Percentiles rank a stretch among this genome's conserved stretches.
These are phyloP conservation scores for Australoheros facetus DNA, from an alignment of 2,797 vertebrate genomes.

Conservation along the genomic window DNA sequence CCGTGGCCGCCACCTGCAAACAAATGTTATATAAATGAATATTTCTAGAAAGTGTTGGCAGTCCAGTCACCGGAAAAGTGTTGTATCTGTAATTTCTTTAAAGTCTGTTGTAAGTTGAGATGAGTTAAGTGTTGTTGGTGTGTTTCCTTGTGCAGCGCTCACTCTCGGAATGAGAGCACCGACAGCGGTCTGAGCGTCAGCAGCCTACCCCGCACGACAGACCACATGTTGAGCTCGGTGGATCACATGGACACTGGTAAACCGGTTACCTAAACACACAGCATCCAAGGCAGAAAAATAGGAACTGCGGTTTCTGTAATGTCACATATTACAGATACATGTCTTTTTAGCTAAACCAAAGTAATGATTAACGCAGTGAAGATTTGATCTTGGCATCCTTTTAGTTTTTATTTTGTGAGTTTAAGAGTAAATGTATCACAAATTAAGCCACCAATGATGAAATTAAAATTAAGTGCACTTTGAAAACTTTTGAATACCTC, in stretches of 20 bases:
- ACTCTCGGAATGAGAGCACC: slow-evolving; percentile 95
- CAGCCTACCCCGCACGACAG: slow-evolving; percentile 91
- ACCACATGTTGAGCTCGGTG: slow-evolving; percentile 93
- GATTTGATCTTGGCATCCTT: not conserved
- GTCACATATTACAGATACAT: too few relatives aligned
- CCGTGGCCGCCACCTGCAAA: not conserved
- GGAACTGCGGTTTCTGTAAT: not conserved
- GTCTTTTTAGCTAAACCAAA: not conserved
- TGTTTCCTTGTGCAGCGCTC: slow-evolving; percentile 81
- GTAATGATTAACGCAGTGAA: not conserved
- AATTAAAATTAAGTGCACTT: not conserved
- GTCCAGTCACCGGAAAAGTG: not conserved
- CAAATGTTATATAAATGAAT: not conserved
- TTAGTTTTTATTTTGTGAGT: not conserved
- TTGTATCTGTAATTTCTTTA: not conserved
- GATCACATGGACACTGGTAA: slow-evolving; percentile 97
- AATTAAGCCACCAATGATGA: not conserved
- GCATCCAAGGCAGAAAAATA: not conserved
- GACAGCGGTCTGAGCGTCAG: slow-evolving; percentile 95
- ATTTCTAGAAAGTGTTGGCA: not conserved
- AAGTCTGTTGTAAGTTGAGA: not conserved
- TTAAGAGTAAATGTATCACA: not conserved
- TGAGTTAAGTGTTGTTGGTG: not conserved
- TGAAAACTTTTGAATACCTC: not conserved
- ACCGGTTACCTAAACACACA: not conserved